Evolutionary conservation across 1,140 invertebrate species (phyloP), one percentile per base, ranked within the genome.

Genomic region (Anthonomus grandis): DNA sequence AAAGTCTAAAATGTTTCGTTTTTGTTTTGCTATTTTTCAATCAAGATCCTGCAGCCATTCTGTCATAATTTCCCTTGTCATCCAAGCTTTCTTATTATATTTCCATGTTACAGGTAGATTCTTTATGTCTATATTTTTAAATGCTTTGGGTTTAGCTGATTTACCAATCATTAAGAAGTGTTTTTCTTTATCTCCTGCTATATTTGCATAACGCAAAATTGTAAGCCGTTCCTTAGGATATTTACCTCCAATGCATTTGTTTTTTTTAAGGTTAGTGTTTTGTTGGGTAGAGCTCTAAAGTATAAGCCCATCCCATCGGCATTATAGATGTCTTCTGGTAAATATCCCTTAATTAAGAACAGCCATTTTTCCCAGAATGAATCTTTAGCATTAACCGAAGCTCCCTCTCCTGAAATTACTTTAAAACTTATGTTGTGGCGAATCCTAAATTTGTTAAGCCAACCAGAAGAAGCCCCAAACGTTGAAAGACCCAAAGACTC

Each of bases 11-110:
- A 31, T 8, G 6, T n/a, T 31, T 31, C n/a, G 6, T 31, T 31
- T 31, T 31, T 31, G 6, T 31, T 8, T 31, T n/a, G 6, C 27
- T 31, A 31, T 31, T 8, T 31, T 31, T 31, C 27, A 31, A n/a
- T 31, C 27, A 6, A 31, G 27, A 31, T 31, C 27, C n/a, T 31
- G 27, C 27, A 31, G n/a, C 27, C 27, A 31, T n/a, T n/a, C 27
- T 31, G 27, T 31, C 27, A 31, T n/a, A 31, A n/a, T 31, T 31
- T 31, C 6, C 27, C 27, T 31, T 31, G 42, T 45, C 42, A 45
- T 45, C 42, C 42, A 45, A 45, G 42, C 42, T 45, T 45, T 45
- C 42, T 45, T 45, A 21, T 45, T 45, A 19, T 22, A 45, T 45
- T 45, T 45, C 19, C 42, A 22, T 21, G n/a, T 31, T 31, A 31